These are phyloP conservation scores for Pilophorus perplexus DNA, from an alignment of 2,888 invertebrate genomes.

Conservation along the genomic window DNA sequence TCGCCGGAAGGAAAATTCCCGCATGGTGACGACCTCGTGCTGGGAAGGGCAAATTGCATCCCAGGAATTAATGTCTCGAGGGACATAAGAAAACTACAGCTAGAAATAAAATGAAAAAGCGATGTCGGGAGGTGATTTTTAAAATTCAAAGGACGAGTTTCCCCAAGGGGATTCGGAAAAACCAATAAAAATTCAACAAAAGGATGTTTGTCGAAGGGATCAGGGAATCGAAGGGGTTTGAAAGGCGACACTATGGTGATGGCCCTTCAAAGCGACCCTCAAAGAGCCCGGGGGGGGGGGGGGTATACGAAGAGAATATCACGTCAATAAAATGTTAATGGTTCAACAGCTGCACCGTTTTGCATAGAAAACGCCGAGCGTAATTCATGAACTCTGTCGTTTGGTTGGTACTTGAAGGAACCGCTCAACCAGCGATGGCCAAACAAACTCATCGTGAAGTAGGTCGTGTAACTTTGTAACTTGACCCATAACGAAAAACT, in stretches of 20 bases:
- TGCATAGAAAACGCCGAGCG: neutral
- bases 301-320: slow-evolving; percentile 9
- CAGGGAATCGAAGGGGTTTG: neutral
- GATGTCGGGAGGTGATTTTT: neutral
- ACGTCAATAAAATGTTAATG: slow-evolving; percentile 31
- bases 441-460: no score
- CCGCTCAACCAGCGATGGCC: no score
- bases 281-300: neutral
- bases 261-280: slow-evolving; percentile 15
- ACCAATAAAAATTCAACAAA: slow-evolving; percentile 31
- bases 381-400: slow-evolving; percentile 22
- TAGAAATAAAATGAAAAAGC: no score
- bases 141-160: neutral
- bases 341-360: slow-evolving; percentile 23
- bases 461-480: no score
- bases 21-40: no score
- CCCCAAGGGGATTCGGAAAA: neutral
- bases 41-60: no score
- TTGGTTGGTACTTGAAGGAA: no score
- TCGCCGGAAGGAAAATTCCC: no score
- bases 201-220: slow-evolving; percentile 34
- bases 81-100: no score
- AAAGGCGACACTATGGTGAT: neutral
- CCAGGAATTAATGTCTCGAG: no score
- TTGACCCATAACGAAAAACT: no score